These are phyloP conservation scores for Limanda limanda DNA, from an alignment of 2,113 vertebrate species.

Conservation along the genomic window DNA sequence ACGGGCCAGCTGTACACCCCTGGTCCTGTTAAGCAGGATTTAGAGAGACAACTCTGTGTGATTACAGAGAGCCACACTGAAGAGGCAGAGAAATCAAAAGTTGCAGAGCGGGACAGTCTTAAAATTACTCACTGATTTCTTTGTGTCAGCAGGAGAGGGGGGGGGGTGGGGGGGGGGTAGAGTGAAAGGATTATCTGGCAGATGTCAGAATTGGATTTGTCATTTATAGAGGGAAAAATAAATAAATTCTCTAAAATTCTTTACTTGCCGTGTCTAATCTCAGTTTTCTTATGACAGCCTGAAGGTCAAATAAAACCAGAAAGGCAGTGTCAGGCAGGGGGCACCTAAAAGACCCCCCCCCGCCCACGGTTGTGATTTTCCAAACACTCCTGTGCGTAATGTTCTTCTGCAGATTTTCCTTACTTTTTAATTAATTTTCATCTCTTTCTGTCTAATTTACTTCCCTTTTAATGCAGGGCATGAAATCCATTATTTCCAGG, in stretches of 20 bases:
- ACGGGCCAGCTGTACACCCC: constrained; percentile 69
- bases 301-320: constrained; percentile 38
- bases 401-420: constrained; percentile 3
- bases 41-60: constrained; percentile 75
- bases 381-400: constrained; percentile 3
- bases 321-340: constrained; percentile 8
- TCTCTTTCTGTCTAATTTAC: constrained; percentile 13
- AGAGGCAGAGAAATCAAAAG: constrained; percentile 52
- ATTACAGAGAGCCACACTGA: constrained; percentile 61
- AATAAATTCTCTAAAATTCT: not conserved
- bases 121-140: not conserved
- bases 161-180: too few species aligned
- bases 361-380: constrained; percentile 3
- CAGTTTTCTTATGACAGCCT: not conserved
- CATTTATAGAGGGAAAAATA: not conserved
- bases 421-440: constrained; percentile 54
- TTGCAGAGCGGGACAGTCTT: constrained; percentile 4
- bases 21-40: constrained; percentile 76
- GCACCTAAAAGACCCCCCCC: constrained; percentile 3
- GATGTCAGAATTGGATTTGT: constrained; percentile 20
- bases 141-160: too few species aligned
- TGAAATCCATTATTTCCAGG: constrained; percentile 67
- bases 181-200: constrained; percentile 14
- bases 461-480: constrained; percentile 51
- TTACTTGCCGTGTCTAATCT: rapidly evolving